A percentile compares a stretch with the other conserved stretches of the same genome.
Conservation (phyloP, 1,140 invertebrate genomes). For the Brachionus rotundiformis region DNA sequence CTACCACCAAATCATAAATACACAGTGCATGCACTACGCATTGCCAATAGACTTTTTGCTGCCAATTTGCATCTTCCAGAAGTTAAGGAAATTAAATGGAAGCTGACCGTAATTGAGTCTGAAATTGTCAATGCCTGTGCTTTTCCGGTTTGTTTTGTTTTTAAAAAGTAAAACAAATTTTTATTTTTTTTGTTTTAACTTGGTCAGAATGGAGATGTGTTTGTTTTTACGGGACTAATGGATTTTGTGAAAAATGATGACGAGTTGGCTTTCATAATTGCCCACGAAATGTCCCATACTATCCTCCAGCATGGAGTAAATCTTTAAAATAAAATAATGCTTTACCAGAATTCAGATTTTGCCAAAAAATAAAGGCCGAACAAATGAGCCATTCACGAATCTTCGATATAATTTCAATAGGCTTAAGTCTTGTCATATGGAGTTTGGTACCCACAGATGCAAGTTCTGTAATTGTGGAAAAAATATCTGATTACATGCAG, state of each 20-base stretch:
- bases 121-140: conserved; percentile 67
- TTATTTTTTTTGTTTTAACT: conserved; percentile 10
- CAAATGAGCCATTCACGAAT: conserved; percentile 30
- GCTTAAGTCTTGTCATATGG: background rate
- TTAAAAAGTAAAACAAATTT: background rate
- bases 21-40: conserved; percentile 1
- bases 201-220: conserved; percentile 68
- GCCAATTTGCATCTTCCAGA: conserved; percentile 65
- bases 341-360: background rate
- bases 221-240: conserved; percentile 69
- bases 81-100: conserved; percentile 65
- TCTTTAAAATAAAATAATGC: background rate
- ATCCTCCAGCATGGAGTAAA: conserved; percentile 69
- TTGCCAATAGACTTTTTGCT: conserved; percentile 61
- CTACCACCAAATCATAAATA: conserved; percentile 58
- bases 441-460: conserved; percentile 8
- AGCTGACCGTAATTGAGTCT: conserved; percentile 65
- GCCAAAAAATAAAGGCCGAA: conserved; percentile 7
- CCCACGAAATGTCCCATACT: conserved; percentile 72
- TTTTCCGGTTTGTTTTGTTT: conserved; percentile 64
- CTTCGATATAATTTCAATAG: conserved; percentile 35
- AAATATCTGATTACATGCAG: conserved; percentile 49
- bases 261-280: conserved; percentile 69
- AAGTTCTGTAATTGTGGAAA: background rate
- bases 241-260: conserved; percentile 68